phyloP scores from a whole-genome alignment of 2,888 invertebrate species.

The Keiferia lycopersicella region DNA sequence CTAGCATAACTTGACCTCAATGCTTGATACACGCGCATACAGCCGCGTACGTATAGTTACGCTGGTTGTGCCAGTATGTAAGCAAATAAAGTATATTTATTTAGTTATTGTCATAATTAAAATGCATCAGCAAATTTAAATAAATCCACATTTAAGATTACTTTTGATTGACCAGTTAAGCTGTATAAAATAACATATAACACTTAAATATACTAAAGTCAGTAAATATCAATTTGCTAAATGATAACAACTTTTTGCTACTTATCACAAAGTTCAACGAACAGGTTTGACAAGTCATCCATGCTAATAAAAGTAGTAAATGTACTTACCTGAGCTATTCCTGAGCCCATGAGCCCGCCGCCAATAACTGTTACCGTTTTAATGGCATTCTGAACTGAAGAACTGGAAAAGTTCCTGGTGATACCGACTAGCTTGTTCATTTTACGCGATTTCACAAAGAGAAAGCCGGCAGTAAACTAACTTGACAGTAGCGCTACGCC shows the following conservation, averaged over 20 bases:
- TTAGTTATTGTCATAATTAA: background rate
- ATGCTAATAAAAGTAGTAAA: slow-evolving; percentile 14
- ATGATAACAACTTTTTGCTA: background rate
- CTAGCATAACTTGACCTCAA: too few species aligned
- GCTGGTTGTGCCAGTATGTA: too few species aligned
- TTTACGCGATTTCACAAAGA: slow-evolving; percentile 28
- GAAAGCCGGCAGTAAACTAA: slow-evolving; percentile 29
- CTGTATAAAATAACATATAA: background rate
- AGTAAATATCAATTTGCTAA: background rate
- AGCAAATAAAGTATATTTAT: too few species aligned
- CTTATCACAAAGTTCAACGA: slow-evolving; percentile 10
- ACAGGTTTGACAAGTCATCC: background rate
- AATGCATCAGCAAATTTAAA: slow-evolving; percentile 11
- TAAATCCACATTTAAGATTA: background rate
- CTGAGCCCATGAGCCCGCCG: slow-evolving; percentile 94
- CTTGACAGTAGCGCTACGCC: slow-evolving; percentile 20
- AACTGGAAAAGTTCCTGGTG: slow-evolving; percentile 67
- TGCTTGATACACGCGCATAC: too few species aligned
- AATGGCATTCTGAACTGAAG: slow-evolving; percentile 78
- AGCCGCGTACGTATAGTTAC: too few species aligned
- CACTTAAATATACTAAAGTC: background rate
- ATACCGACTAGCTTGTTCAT: slow-evolving; percentile 64
- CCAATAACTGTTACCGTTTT: slow-evolving; percentile 92
- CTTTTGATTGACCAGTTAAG: background rate
- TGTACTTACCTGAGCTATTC: slow-evolving; percentile 90